A percentile compares a stretch with the other conserved stretches of the same genome.
These are phyloP conservation scores for Trypoxylus dichotomus DNA, from an alignment of 1,140 invertebrate species.

Conservation along the genomic window DNA sequence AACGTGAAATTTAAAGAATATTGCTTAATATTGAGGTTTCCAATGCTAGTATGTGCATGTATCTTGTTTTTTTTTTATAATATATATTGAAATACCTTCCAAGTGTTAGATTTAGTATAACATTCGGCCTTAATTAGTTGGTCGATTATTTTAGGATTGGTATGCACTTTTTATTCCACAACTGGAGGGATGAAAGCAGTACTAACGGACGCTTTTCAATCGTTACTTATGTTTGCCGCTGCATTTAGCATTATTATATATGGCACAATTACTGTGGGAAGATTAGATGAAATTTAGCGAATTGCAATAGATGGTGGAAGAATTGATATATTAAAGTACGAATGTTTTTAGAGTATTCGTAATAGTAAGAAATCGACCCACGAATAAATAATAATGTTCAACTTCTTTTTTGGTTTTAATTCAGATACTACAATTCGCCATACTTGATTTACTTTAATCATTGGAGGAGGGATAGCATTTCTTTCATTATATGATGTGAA, in stretches of 20 bases:
- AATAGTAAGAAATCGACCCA: too few species aligned
- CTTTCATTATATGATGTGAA: slow-evolving; percentile 80
- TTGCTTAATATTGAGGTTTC: too few species aligned
- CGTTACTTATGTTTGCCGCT: slow-evolving; percentile 71
- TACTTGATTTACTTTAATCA: slow-evolving; percentile 69
- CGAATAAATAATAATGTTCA: not conserved
- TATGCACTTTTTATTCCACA: slow-evolving; percentile 82
- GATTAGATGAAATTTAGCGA: slow-evolving; percentile 63
- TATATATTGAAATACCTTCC: too few species aligned
- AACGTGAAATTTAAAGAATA: too few species aligned
- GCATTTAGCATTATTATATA: slow-evolving; percentile 74
- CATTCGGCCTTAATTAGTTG: not conserved
- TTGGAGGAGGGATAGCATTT: slow-evolving; percentile 76
- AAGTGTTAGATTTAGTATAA: too few species aligned
- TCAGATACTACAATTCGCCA: slow-evolving; percentile 74
- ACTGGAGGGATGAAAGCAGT: slow-evolving; percentile 87
- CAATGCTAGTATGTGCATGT: too few species aligned
- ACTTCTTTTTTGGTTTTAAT: slow-evolving; percentile 55
- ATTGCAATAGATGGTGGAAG: slow-evolving; percentile 65
- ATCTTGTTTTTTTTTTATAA: too few species aligned
- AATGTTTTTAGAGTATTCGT: not conserved
- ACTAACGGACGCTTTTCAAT: slow-evolving; percentile 80
- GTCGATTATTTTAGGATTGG: slow-evolving; percentile 51
- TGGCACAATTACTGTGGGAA: slow-evolving; percentile 62
- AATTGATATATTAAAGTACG: slow-evolving; percentile 69